Base-by-base conservation (phyloP, 1,140 invertebrate species). In the Drosophila sucinea region DNA sequence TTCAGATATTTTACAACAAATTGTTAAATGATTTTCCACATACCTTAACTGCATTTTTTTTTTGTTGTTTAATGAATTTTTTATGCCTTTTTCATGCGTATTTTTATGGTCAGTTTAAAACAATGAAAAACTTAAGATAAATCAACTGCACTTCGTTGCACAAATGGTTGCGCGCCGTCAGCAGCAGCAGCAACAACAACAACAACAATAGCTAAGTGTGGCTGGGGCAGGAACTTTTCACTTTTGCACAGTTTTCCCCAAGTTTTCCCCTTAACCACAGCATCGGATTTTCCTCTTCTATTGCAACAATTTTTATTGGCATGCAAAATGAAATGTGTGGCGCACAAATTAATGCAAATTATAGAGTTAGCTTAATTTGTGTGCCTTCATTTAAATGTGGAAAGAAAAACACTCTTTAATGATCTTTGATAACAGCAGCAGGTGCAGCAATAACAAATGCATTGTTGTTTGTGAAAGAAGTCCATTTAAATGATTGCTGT, bases 141-240 rank as follows among this genome's bases (percentile, higher is more conserved):
- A 58, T 58, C 56, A 58, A 58, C 56, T 58, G 56, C 56, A 58
- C 32, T 58, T 58, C 30, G 56, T 35, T 58, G 56, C 56, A 58
- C 56, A 58, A 35, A 38, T 35, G 17, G 32, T 4, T 23, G 44
- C n/a, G 30, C 2, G 2, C 8, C 8, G 35, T 8, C 35, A 10
- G 10, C 10, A 11, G 35, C 8, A 10, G 1, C 7, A 38, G 35
- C 8, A 38, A 17, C 17, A 17, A 17, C 17, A 17, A 17, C 17
- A 17, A 17, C 17, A 11, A 38, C 33, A 35, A 35, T 35, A 10
- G 33, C 10, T 35, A 35, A 10, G 7, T 35, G 33, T 35, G 33
- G 35, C 27, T 8, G 29, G 29, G 29, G 51, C 51, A 55, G 51
- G 51, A 55, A 55, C 56, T 38, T 58, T 58, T 35, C 56, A 47